Evolutionary conservation across 1,140 invertebrate species (phyloP), one percentile per base, ranked within the genome.

Genomic region (Solenopsis fugax): DNA sequence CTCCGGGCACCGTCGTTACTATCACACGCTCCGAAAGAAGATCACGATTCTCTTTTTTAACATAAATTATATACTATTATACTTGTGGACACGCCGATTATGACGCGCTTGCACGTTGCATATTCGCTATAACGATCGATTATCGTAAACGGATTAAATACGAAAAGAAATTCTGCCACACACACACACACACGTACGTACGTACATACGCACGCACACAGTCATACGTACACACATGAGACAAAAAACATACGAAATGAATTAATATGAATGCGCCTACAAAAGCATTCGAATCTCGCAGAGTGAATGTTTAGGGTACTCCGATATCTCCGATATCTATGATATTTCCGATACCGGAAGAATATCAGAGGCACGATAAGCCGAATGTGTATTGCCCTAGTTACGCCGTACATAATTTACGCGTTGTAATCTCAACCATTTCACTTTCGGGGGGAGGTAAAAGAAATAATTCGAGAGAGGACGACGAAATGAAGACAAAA

Each of bases 61-160:
- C 54, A 73, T 73, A 84, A 73, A 62, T 84, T 60, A 50, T 65
- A 75, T 50, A 73, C 69, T 84, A 50, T 50, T 73, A 58, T 75
- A 45, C 29, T 60, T 21, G 21, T 56, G 16, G 12, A 48, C 45
- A 13, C 45, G 45, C 29, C 80, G 54, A 73, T 58, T 18, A 80
- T 21, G 24, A 18, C 37, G 34, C 45, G 48, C 34, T 41, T 60
- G 24, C 18, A 50, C 24, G 54, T 62, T 24, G 29, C 21, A 9
- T 75, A 75, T 50, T 75, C n/a, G 54, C 54, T 84, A 82, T 37
- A 82, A 73, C 54, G 54, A 5, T 73, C 48, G 54, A 60, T 24
- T 82, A 75, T 84, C 41, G 58, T 41, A n/a, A 29, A 75, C 76
- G 52, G 62, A 65, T 88, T 24, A 84, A 87, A 89, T 87, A 90